phyloP scores from a whole-genome alignment of 2,888 invertebrate genomes.

The Dinocampus coccinellae region DNA sequence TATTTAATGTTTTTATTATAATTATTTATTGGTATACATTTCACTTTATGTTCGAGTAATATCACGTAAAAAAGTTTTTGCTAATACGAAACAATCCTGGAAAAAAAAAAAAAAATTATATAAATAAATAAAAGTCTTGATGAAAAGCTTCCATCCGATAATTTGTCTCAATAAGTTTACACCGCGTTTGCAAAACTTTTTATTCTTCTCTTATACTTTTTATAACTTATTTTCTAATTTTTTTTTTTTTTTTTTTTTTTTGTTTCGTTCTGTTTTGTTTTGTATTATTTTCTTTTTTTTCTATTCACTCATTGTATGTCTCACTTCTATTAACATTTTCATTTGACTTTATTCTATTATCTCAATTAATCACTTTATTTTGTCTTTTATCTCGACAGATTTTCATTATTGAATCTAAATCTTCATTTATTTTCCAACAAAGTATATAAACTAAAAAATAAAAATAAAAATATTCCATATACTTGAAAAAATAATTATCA shows the following conservation, averaged over 20 bases:
- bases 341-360: constrained; percentile 19
- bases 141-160: constrained; percentile 17
- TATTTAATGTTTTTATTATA: no score
- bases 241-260: neutral
- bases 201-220: neutral
- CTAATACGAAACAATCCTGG: neutral
- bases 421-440: no score
- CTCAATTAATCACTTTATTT: no score
- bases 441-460: no score
- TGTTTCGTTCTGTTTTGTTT: no score
- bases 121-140: neutral
- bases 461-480: no score
- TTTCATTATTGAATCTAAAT: no score
- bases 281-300: no score
- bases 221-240: neutral
- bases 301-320: no score
- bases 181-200: neutral
- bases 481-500: no score
- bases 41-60: neutral
- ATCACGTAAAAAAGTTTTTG: constrained; percentile 8
- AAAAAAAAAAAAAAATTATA: constrained; percentile 4
- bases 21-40: neutral
- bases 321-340: neutral
- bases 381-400: no score
- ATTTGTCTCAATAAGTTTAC: constrained; percentile 42